phyloP scores from a whole-genome alignment of 2,113 vertebrate species.

The Pteruthius melanotis region DNA sequence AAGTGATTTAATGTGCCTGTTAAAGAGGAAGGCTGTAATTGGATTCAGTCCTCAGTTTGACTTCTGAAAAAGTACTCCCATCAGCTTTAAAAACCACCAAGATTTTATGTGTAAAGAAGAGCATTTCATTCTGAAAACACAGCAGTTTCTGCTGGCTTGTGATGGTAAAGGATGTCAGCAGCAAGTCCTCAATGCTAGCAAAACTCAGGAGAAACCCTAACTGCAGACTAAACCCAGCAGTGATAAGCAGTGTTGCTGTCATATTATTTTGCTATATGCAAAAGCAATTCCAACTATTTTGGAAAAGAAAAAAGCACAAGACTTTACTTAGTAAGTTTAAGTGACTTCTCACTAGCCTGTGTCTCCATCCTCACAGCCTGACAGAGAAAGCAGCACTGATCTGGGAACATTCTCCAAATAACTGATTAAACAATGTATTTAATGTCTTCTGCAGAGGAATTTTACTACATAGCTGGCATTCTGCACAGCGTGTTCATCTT shows the following conservation, averaged over 20 bases:
- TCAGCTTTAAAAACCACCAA: background rate
- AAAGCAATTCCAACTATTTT: background rate
- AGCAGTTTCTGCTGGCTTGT: background rate
- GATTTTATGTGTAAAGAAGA: background rate
- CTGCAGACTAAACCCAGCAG: background rate
- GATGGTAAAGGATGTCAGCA: background rate
- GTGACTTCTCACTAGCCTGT: background rate
- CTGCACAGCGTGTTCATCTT: background rate
- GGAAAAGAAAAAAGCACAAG: background rate
- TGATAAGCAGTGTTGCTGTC: background rate
- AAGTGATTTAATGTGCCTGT: conserved; percentile 31
- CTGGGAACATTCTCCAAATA: conserved; percentile 56
- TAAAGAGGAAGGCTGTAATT: conserved; percentile 8
- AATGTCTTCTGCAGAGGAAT: conserved; percentile 46
- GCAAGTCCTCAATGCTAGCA: background rate
- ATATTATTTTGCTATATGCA: background rate
- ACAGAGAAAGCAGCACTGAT: conserved; percentile 3
- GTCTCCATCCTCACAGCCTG: background rate
- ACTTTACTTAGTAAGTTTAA: background rate
- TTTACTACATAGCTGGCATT: conserved; percentile 43
- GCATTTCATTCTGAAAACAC: background rate
- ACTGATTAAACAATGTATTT: conserved; percentile 59
- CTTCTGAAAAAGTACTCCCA: conserved; percentile 14
- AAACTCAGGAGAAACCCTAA: background rate
- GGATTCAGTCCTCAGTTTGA: background rate